Evolutionary conservation across 1,140 invertebrate genomes (phyloP).

Genomic region (Drosophila nasuta): DNA sequence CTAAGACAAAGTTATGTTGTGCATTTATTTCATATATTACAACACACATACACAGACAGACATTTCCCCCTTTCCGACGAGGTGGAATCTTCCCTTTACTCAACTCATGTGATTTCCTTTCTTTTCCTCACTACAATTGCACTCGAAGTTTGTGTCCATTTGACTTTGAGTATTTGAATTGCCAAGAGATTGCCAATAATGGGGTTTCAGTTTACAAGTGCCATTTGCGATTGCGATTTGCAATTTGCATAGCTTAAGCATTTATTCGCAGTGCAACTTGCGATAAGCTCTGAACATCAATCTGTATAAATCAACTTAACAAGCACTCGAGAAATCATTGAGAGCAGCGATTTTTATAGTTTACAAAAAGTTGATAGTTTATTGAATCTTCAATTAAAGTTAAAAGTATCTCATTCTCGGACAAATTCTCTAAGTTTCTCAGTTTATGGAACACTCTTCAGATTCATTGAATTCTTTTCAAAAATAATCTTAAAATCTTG

Average conservation of each 20-base stretch:
- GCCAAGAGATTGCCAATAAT: conserved; percentile 10
- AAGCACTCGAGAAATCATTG: neutral
- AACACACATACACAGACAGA: neutral
- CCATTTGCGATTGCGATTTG: neutral
- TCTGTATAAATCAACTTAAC: conserved; percentile 15
- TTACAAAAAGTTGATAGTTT: neutral
- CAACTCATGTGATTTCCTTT: too few relatives aligned
- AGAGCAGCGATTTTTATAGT: neutral
- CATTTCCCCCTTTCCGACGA: neutral
- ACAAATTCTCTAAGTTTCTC: too few relatives aligned
- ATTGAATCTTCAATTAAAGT: too few relatives aligned
- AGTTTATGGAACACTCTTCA: too few relatives aligned
- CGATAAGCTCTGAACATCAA: conserved; percentile 20
- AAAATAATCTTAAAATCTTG: too few relatives aligned
- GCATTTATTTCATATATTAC: conserved; percentile 46
- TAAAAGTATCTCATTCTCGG: too few relatives aligned
- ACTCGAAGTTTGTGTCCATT: conserved; percentile 9
- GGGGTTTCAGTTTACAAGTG: conserved; percentile 7
- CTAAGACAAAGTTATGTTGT: conserved; percentile 74
- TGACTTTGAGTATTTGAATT: conserved; percentile 15
- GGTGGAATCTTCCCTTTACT: too few relatives aligned
- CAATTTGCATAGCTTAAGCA: conserved; percentile 34
- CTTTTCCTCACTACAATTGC: conserved; percentile 1
- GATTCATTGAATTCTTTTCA: too few relatives aligned
- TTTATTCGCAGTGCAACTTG: conserved; percentile 3